phyloP scores from a whole-genome alignment of 2,113 vertebrate species.

The Helogale parvula region DNA sequence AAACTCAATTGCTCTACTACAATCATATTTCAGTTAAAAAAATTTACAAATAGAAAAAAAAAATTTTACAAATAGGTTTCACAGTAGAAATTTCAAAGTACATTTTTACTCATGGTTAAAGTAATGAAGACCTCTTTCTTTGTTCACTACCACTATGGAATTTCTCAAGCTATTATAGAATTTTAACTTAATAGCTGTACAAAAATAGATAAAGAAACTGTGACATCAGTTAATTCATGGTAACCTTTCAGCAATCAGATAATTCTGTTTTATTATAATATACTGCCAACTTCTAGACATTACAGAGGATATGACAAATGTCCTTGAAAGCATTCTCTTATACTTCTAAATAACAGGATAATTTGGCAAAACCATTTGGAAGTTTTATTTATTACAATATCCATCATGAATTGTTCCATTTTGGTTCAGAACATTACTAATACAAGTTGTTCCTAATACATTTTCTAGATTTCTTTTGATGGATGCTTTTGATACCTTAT shows the following conservation, averaged over 20 bases:
- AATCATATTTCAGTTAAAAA: conserved; percentile 72
- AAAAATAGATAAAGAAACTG: conserved; percentile 1
- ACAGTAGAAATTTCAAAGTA: conserved; percentile 76
- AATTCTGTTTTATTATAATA: conserved; percentile 22
- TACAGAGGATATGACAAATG: neutral
- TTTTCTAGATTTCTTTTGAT: conserved; percentile 66
- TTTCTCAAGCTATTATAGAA: conserved; percentile 34
- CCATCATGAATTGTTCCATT: conserved; percentile 40
- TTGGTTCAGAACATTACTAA: conserved; percentile 6
- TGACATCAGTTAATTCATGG: conserved; percentile 50
- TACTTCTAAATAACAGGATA: conserved; percentile 39
- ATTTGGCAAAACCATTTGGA: conserved; percentile 74
- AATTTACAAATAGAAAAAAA: conserved; percentile 53
- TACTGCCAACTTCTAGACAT: neutral
- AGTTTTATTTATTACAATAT: conserved; percentile 51
- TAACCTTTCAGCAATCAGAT: conserved; percentile 28
- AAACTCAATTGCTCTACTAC: conserved; percentile 67
- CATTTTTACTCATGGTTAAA: conserved; percentile 63
- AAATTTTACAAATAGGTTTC: conserved; percentile 66
- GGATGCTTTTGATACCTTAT: conserved; percentile 56
- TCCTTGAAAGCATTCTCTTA: conserved; percentile 53
- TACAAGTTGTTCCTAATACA: conserved; percentile 30
- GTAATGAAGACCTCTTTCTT: conserved; percentile 64
- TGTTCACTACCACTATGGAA: neutral
- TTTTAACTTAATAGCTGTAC: conserved; percentile 22